Evolutionary conservation across 2,888 invertebrate species (phyloP), one percentile per base, ranked within the genome.

Genomic region (Cremastinae sp.): DNA sequence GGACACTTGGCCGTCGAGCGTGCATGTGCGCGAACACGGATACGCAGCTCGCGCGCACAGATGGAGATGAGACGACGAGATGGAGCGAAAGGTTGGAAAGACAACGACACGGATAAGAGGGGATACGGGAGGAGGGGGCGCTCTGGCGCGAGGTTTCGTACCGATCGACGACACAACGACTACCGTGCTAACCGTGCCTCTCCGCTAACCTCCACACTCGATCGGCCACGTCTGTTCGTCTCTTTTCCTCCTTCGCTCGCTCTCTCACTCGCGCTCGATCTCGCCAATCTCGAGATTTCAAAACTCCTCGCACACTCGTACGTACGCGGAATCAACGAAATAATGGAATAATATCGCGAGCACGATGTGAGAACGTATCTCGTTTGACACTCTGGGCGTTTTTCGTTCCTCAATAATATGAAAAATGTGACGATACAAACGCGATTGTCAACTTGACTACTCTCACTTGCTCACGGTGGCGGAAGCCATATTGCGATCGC

Each of bases 401-500:
- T 20, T 18, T 53, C 61, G 28, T 43, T n/a, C 41, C 39, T 43
- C 58, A 78, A 78, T 65, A 78, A 77, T 79, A 71, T 76, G 69
- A 49, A 65, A 43, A 77, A 81, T 80, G 79, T 78, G 66, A 78
- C 80, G 76, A 28, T 79, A 81, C 82, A 51, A 72, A 72, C 53
- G 55, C 58, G 76, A 76, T 81, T 82, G 82, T 82, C 81, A 78
- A 82, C 82, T 81, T 84, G 83, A 83, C 83, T 83, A 87, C 85
- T 87, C 85, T 87, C 86, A 84, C 86, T 88, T 82, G 84, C 84
- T 85, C 77, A 82, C 86, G 80, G 79, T 86, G 84, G 87, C 88
- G 88, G 89, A 89, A 89, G 89, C 89, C 89, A 89, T 89, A 89
- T 89, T 89, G 89, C 86, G 83, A 69, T 83, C 83, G 82, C 81